Conservation (phyloP, 2,113 vertebrate genomes). For the Pseudopodoces humilis region DNA sequence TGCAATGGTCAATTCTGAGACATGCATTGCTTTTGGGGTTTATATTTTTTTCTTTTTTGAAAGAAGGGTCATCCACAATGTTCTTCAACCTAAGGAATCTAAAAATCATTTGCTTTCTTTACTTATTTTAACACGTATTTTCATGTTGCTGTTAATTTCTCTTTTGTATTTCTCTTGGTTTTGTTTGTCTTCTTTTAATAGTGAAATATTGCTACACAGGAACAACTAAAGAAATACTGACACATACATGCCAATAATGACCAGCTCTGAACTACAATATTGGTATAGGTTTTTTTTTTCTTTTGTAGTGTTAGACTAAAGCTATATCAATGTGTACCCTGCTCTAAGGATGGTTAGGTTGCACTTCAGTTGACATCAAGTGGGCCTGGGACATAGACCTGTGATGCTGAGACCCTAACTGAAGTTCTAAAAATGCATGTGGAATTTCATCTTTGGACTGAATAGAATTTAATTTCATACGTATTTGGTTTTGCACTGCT, state of each 20-base stretch:
- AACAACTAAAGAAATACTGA: neutral
- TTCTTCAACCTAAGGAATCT: neutral
- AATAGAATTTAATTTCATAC: neutral
- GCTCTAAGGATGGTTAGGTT: neutral
- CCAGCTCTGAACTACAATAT: neutral
- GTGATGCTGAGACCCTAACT: neutral
- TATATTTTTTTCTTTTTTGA: neutral
- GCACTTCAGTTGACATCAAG: neutral
- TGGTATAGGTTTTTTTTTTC: neutral
- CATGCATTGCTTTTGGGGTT: neutral
- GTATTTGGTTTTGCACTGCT: neutral
- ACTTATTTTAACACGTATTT: neutral
- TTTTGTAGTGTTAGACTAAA: neutral
- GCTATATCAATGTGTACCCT: neutral
- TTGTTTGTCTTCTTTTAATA: neutral
- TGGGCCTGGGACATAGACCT: neutral
- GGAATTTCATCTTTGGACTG: neutral
- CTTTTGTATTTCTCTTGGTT: neutral
- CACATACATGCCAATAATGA: neutral
- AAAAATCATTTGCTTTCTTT: neutral
- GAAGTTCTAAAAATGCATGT: neutral
- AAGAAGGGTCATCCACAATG: neutral
- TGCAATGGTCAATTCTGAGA: neutral
- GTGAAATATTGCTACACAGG: neutral
- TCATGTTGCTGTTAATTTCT: neutral